A percentile compares a stretch with the other conserved stretches of the same genome.
Evolutionary conservation across 2,888 invertebrate species (phyloP).

Genomic region (Anaspis maculata): DNA sequence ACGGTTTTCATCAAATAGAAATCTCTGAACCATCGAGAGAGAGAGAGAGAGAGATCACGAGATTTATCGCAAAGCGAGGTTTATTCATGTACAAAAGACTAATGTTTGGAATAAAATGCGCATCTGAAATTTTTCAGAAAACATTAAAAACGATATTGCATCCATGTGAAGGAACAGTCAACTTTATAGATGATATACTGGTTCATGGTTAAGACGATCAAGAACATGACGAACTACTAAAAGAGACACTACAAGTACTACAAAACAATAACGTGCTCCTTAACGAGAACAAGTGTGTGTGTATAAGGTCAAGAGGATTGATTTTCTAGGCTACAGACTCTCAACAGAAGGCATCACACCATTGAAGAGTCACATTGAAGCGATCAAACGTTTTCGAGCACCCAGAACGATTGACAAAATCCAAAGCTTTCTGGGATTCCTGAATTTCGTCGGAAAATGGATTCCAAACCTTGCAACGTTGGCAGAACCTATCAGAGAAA

Average conservation of each 20-base stretch:
- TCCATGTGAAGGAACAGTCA: too few relatives aligned
- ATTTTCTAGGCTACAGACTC: neutral
- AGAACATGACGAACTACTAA: too few relatives aligned
- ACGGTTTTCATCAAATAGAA: constrained; percentile 34
- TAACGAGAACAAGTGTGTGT: too few relatives aligned
- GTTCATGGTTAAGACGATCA: too few relatives aligned
- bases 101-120: too few relatives aligned
- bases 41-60: constrained; percentile 27
- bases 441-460: constrained; percentile 21
- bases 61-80: too few relatives aligned
- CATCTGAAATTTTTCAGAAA: too few relatives aligned
- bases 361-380: neutral
- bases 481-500: constrained; percentile 3
- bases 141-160: too few relatives aligned
- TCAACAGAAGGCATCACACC: neutral
- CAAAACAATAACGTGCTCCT: too few relatives aligned
- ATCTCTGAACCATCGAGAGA: constrained; percentile 23
- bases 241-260: too few relatives aligned
- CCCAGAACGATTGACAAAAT: constrained; percentile 21
- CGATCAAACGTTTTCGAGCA: constrained; percentile 17
- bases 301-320: constrained; percentile 16
- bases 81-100: too few relatives aligned
- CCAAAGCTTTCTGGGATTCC: constrained; percentile 24
- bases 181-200: too few relatives aligned
- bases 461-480: constrained; percentile 4